A percentile compares a stretch with the other conserved stretches of the same genome.
phyloP scores from a whole-genome alignment of 2,113 vertebrate genomes.

The Calonectris borealis region DNA sequence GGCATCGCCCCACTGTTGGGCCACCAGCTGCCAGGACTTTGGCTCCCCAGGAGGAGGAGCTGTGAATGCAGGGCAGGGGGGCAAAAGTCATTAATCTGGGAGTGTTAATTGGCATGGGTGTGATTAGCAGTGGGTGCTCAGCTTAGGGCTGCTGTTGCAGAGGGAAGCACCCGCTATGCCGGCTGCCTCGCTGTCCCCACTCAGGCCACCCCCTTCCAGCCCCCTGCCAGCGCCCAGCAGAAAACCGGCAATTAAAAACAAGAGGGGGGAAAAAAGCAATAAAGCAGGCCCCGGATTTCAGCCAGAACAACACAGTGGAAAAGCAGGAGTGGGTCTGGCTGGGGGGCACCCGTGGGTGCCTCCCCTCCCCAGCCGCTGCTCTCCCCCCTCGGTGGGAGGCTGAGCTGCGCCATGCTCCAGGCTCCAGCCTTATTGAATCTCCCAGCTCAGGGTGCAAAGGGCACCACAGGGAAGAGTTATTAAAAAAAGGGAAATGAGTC shows the following conservation, averaged over 20 bases:
- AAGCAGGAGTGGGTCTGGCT: background rate
- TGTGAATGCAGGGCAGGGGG: background rate
- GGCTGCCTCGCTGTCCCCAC: background rate
- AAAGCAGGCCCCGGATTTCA: background rate
- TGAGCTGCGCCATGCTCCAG: slow-evolving; percentile 16
- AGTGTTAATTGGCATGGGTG: background rate
- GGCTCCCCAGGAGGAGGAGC: background rate
- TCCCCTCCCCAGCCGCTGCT: background rate
- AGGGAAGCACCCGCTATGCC: background rate
- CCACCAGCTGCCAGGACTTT: background rate
- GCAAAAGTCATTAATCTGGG: background rate
- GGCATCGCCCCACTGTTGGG: background rate
- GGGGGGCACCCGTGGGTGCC: background rate
- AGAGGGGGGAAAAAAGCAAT: background rate
- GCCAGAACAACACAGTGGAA: background rate
- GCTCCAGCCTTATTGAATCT: slow-evolving; percentile 69
- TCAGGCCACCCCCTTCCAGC: background rate
- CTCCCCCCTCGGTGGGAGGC: background rate
- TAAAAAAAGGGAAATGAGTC: slow-evolving; percentile 73
- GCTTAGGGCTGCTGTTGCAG: background rate
- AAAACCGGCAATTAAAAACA: background rate
- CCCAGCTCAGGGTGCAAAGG: slow-evolving; percentile 67
- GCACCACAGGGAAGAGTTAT: slow-evolving; percentile 66
- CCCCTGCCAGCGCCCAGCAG: background rate
- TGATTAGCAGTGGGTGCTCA: background rate